Evolutionary conservation across 2,797 vertebrate species (phyloP).

Genomic region (Emydoidea blandingii): DNA sequence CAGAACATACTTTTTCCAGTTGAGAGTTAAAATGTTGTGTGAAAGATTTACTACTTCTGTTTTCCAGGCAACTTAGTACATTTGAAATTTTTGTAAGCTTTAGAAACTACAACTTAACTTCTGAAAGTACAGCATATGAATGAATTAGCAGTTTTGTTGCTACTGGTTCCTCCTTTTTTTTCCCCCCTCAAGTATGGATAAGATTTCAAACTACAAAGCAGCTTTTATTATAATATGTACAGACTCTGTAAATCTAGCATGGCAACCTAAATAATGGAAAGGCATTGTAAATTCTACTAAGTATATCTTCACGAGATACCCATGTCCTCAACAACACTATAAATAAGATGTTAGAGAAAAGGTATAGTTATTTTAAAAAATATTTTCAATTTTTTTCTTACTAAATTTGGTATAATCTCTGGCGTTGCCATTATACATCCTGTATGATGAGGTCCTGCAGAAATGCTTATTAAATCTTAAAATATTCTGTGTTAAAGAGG

Average conservation of each 20-base stretch:
- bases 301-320: no score
- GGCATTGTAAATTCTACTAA: no score
- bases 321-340: no score
- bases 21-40: not conserved
- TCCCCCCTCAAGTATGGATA: not conserved
- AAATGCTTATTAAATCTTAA: not conserved
- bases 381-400: not conserved
- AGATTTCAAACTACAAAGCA: not conserved
- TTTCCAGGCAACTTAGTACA: not conserved
- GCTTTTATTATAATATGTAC: not conserved
- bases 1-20: not conserved
- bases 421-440: not conserved
- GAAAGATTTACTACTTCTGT: not conserved
- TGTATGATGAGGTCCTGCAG: not conserved
- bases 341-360: not conserved
- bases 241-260: not conserved
- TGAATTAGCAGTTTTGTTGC: not conserved
- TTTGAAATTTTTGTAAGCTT: not conserved
- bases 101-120: not conserved
- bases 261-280: not conserved
- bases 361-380: not conserved
- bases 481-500: not conserved
- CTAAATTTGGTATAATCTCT: not conserved
- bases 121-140: not conserved
- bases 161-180: not conserved